Base-by-base conservation (phyloP, 2,888 invertebrate genomes). In the Girardia tigrina region DNA sequence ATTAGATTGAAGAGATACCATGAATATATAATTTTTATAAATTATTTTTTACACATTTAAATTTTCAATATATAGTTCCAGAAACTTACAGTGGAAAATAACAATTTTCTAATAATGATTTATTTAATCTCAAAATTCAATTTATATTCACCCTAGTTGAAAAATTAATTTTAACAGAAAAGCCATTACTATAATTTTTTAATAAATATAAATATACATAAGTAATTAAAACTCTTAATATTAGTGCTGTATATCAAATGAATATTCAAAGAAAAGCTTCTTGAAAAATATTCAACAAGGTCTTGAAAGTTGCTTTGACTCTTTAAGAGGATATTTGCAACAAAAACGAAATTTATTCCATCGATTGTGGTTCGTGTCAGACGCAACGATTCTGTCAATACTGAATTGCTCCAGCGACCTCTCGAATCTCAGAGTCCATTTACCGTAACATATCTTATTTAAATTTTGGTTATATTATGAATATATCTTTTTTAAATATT, bases 241-340 rank as follows among this genome's bases (percentile, higher is more conserved):
- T n/a, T n/a, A 56, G 56, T 56, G 56, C 23, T 56, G 56, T 16
- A 56, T 56, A 20, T 56, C 56, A n/a, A 56, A 56, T n/a, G 56
- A 56, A 56, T 56, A 56, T n/a, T 56, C 56, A 4, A 56, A 56
- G 56, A 56, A 56, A 56, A 23, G 56, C 4, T 56, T 56, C n/a
- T n/a, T 56, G n/a, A 56, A 56, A 56, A 56, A 56, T 16, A 56
- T 56, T 56, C 56, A 56, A 16, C 56, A 56, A 56, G 56, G 56
- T n/a, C 23, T 56, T 20, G 56, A 56, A 56, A 56, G 23, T 56
- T 56, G 56, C n/a, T 56, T 56, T 56, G 56, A 56, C 23, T 56
- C 56, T 56, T 16, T 56, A 4, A 4, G 56, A 56, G 56, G 56
- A 16, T 56, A 56, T 56, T 16, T 56, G 23, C 56, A 56, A 12